A percentile compares a stretch with the other conserved stretches of the same genome.
These are phyloP conservation scores for Tretioscincus oriximinensis DNA, from an alignment of 2,113 vertebrate genomes.

Conservation along the genomic window DNA sequence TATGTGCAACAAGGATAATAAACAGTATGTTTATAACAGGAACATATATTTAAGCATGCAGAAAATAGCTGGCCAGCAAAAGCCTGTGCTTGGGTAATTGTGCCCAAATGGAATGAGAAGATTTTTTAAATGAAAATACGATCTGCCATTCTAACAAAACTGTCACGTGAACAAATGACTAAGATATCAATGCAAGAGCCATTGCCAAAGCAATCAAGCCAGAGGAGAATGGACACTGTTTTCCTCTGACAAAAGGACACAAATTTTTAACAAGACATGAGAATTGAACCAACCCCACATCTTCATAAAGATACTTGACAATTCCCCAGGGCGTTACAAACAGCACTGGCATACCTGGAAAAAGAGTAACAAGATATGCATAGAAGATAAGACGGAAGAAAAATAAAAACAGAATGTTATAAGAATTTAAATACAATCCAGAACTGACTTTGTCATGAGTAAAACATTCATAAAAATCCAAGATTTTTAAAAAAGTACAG, in stretches of 20 bases:
- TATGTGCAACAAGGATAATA: constrained; percentile 12
- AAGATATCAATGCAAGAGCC: constrained; percentile 51
- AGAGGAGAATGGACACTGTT: constrained; percentile 44
- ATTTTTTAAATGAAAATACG: constrained; percentile 43
- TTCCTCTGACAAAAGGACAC: constrained; percentile 6
- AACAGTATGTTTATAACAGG: constrained; percentile 51
- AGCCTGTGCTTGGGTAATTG: constrained; percentile 38
- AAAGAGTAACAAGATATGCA: constrained; percentile 60
- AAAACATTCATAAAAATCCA: no score
- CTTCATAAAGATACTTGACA: constrained; percentile 86
- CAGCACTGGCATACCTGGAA: constrained; percentile 82
- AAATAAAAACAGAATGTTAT: constrained; percentile 31
- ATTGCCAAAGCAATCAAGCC: constrained; percentile 50
- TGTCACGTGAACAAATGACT: constrained; percentile 56
- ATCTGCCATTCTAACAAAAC: not conserved
- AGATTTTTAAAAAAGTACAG: no score
- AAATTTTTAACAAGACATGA: constrained; percentile 46
- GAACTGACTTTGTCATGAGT: constrained; percentile 3
- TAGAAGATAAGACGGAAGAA: constrained; percentile 41
- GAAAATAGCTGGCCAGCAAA: constrained; percentile 55
- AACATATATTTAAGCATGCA: constrained; percentile 59
- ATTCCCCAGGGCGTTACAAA: constrained; percentile 86
- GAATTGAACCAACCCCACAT: constrained; percentile 79
- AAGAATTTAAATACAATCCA: not conserved
- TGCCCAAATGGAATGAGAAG: constrained; percentile 59